These are phyloP conservation scores for Pantherophis guttatus DNA, from an alignment of 2,113 vertebrate species.

Conservation along the genomic window DNA sequence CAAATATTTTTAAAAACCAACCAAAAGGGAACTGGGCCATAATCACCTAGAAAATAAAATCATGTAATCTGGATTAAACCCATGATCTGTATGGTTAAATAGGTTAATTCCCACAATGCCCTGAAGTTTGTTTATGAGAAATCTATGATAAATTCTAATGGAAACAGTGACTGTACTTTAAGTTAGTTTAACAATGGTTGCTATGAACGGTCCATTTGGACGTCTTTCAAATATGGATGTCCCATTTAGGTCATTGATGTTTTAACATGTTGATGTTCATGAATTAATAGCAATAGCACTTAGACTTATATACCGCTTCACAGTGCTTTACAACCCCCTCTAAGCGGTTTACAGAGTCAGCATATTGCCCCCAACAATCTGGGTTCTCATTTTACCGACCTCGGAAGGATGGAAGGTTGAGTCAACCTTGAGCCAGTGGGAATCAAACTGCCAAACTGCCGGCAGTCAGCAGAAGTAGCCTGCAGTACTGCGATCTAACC, in stretches of 20 bases:
- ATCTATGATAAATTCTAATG: neutral
- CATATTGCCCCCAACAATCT: no score
- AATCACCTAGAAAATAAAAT: neutral
- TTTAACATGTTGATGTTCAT: neutral
- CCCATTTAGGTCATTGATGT: neutral
- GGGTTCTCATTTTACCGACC: no score
- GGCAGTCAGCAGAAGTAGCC: no score
- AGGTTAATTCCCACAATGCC: neutral
- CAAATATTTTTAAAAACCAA: neutral
- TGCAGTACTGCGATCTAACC: no score
- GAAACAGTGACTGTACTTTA: neutral
- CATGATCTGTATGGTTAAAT: neutral
- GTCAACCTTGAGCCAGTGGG: no score
- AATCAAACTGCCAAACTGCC: no score
- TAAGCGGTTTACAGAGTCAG: no score
- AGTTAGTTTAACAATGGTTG: neutral
- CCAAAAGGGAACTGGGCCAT: neutral
- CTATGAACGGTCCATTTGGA: neutral
- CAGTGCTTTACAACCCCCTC: no score
- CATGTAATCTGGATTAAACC: neutral
- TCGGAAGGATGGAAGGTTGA: no score
- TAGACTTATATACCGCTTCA: no score
- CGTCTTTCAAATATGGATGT: neutral
- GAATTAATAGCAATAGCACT: no score
- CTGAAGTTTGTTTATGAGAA: neutral